Percentiles rank a stretch among this genome's conserved stretches.
phyloP scores from a whole-genome alignment of 2,113 vertebrate genomes.

The Upupa epops region DNA sequence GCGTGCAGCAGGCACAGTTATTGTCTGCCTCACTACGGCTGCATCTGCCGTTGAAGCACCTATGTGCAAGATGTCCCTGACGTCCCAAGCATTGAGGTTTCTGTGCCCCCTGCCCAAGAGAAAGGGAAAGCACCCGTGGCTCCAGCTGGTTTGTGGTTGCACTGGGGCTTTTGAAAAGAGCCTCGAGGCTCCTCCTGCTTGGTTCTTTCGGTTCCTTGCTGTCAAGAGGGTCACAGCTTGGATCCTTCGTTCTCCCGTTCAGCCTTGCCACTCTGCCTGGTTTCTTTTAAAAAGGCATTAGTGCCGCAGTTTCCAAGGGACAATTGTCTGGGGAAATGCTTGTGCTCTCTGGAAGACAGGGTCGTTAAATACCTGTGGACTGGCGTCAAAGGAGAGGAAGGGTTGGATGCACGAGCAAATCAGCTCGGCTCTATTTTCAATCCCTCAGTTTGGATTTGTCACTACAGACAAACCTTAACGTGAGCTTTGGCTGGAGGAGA shows the following conservation, averaged over 20 bases:
- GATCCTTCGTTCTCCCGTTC: neutral
- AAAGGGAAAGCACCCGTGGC: neutral
- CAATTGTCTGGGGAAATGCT: conserved; percentile 41
- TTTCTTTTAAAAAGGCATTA: conserved; percentile 20
- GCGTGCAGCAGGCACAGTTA: accelerated
- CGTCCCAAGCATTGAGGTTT: neutral
- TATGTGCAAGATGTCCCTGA: neutral
- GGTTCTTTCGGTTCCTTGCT: neutral
- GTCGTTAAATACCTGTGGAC: conserved; percentile 30
- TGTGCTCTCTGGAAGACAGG: conserved; percentile 22
- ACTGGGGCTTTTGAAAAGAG: neutral
- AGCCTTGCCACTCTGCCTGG: neutral
- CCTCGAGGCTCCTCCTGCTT: neutral
- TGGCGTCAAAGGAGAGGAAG: conserved; percentile 41
- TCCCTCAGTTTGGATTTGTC: conserved; percentile 21
- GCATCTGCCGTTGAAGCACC: neutral
- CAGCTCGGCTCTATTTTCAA: conserved; percentile 36
- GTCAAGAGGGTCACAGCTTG: neutral
- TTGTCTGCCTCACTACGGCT: neutral
- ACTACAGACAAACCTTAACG: conserved; percentile 2
- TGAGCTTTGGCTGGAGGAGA: conserved; percentile 11
- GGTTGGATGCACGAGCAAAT: conserved; percentile 25
- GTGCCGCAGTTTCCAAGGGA: neutral
- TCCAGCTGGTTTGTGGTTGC: neutral
- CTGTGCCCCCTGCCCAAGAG: neutral